Conservation (phyloP, 2,113 vertebrate species). For the Coturnix japonica region DNA sequence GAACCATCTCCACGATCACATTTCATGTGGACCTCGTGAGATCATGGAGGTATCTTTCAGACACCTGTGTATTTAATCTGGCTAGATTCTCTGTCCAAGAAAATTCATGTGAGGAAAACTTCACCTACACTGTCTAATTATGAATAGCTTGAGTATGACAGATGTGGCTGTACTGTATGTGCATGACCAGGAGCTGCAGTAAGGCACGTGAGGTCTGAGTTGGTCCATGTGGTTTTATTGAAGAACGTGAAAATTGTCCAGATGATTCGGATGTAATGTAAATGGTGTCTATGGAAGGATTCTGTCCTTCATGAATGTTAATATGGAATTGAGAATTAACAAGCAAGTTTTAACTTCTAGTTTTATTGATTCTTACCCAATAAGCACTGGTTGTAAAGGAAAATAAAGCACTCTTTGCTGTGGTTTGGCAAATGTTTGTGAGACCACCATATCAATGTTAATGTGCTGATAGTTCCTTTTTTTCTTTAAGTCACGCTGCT, state of each 20-base stretch:
- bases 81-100: not conserved
- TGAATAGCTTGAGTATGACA: not conserved
- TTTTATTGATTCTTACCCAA: not conserved
- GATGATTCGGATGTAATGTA: not conserved
- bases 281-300: not conserved
- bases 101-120: not conserved
- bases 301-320: not conserved
- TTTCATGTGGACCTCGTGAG: too few species aligned
- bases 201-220: not conserved
- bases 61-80: not conserved
- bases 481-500: not conserved
- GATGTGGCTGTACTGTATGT: not conserved
- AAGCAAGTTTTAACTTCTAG: not conserved
- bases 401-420: conserved; percentile 12
- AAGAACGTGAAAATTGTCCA: not conserved
- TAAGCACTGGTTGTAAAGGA: conserved; percentile 20
- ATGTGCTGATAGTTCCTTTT: not conserved
- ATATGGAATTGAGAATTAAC: not conserved
- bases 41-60: not conserved
- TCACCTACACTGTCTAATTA: not conserved
- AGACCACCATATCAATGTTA: not conserved
- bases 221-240: not conserved
- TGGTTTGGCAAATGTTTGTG: conserved; percentile 35
- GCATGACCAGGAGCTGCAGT: not conserved
- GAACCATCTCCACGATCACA: too few species aligned